A percentile compares a stretch with the other conserved stretches of the same genome.
Evolutionary conservation across 2,113 vertebrate species (phyloP).

Genomic region (Elaphurus davidianus): DNA sequence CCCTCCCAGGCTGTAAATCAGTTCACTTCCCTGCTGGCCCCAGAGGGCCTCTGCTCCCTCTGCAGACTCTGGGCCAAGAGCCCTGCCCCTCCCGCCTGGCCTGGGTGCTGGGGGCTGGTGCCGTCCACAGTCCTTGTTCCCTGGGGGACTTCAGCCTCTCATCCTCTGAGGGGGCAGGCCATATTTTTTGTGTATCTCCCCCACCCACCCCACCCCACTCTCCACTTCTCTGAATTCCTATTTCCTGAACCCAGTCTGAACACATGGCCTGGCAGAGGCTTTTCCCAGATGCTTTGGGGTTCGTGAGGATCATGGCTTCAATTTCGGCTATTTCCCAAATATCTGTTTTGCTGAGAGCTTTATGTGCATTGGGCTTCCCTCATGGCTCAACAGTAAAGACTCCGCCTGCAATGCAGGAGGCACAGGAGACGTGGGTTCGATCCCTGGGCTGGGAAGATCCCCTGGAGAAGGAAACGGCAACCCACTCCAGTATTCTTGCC

Average conservation of each 20-base stretch:
- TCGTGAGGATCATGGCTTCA: not conserved
- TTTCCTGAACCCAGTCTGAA: not conserved
- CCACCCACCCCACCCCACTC: not conserved
- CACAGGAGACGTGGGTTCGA: not conserved
- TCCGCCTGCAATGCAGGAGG: not conserved
- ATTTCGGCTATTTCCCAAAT: not conserved
- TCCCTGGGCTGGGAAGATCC: not conserved
- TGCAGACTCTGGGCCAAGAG: not conserved
- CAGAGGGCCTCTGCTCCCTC: not conserved
- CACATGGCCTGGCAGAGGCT: not conserved
- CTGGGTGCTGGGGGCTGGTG: not conserved
- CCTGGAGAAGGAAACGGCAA: not conserved
- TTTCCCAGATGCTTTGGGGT: not conserved
- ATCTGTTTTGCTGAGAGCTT: not conserved
- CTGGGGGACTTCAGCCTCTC: not conserved
- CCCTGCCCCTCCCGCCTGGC: not conserved
- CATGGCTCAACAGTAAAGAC: not conserved
- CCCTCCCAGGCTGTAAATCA: too few relatives aligned
- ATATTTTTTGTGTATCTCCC: not conserved
- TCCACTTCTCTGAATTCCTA: not conserved
- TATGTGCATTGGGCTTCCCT: not conserved
- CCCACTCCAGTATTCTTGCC: not conserved
- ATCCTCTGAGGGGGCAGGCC: not conserved
- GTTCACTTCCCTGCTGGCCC: not conserved
- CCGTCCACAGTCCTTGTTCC: not conserved